Conservation (phyloP, 2,113 vertebrate genomes). For the Smithornis capensis region DNA sequence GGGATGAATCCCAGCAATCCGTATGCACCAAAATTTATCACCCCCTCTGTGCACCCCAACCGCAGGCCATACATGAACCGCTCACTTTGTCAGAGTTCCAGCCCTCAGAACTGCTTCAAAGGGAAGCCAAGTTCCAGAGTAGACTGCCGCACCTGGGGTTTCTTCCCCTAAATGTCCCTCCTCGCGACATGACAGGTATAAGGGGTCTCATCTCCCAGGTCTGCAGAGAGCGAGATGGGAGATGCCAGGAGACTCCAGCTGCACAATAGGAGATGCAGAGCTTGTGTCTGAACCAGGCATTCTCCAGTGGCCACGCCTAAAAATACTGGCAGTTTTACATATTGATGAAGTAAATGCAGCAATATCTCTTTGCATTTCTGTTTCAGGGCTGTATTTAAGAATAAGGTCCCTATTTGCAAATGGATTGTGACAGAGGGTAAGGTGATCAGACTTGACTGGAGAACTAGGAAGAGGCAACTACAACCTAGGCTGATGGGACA, state of each 20-base stretch:
- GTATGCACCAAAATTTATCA: not conserved
- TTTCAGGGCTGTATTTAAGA: not conserved
- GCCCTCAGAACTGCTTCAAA: not conserved
- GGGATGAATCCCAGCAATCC: not conserved
- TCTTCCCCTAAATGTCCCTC: not conserved
- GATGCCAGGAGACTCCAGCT: not conserved
- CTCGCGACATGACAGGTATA: not conserved
- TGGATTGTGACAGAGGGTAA: not conserved
- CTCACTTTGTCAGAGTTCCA: not conserved
- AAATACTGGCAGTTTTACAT: not conserved
- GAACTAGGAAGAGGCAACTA: fast-evolving
- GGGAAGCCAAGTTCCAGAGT: not conserved
- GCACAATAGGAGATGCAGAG: fast-evolving
- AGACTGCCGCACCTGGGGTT: not conserved
- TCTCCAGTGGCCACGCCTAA: not conserved
- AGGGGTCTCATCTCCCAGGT: not conserved
- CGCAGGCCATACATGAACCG: fast-evolving
- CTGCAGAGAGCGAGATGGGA: not conserved
- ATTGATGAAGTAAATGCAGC: not conserved
- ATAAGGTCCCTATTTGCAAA: not conserved
- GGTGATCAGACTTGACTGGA: not conserved
- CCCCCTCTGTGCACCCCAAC: too few species aligned
- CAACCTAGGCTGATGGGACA: not conserved
- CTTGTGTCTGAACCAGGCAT: not conserved
- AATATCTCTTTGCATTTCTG: not conserved